Evolutionary conservation across 2,888 invertebrate species (phyloP), one percentile per base, ranked within the genome.

Genomic region (Dromius quadrimaculatus): DNA sequence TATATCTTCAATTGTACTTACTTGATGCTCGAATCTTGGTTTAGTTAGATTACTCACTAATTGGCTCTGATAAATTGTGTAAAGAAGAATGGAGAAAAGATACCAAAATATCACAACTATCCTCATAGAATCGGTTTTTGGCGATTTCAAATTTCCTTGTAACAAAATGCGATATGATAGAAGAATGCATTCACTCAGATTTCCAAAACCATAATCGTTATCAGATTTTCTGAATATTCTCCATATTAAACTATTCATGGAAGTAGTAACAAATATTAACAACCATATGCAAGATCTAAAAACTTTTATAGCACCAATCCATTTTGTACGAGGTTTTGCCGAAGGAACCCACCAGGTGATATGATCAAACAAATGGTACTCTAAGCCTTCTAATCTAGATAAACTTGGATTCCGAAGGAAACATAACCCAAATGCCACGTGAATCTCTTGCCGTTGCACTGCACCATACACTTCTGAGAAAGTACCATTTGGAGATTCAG

Each of bases 401-500:
- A n/a, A n/a, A n/a, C n/a, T 36, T 22, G 32, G 34, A 54, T 65
- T 36, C 6, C 87, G 4, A 4, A 15, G 41, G 8, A 4, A 22
- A 9, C 13, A 22, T n/a, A 1, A 87, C 87, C 2, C 89, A 89
- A 15, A 87, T 75, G 9, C 4, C 4, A 88, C 81, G 3, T 88
- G 78, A 71, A 87, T 84, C 2, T 85, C 75, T 41, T 71, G 78
- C 70, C 80, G 74, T 1, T 79, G 74, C 0, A 88, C 74, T 6
- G 81, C 77, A 1, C 81, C 83, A 20, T 88, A 78, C 13, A 86
- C 82, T 5, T 85, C 86, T 11, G 81, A 82, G 86, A 87, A 88
- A 3, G 78, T 75, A 0, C 84, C 84, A 32, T 79, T 73, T 15
- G 74, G 50, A 6, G 81, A 76, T 69, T 83, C 79, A 65, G 85